These are phyloP conservation scores for Leptinotarsa tumamoca DNA, from an alignment of 2,888 invertebrate genomes.

Conservation along the genomic window DNA sequence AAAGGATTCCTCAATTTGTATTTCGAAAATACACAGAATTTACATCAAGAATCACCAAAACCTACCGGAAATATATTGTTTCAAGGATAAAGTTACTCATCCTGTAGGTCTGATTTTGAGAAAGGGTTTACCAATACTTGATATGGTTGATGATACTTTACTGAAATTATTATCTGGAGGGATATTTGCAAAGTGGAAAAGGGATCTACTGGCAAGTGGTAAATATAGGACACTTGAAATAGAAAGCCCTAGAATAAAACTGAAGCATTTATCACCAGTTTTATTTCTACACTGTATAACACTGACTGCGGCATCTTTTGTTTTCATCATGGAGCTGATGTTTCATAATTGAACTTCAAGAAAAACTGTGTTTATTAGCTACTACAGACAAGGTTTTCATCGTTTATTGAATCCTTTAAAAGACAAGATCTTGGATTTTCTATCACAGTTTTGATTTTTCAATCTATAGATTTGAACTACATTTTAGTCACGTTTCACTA, in stretches of 20 bases:
- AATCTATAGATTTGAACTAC: too few relatives aligned
- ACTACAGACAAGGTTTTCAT: too few relatives aligned
- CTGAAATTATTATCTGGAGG: conserved; percentile 30
- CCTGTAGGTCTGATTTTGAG: conserved; percentile 36
- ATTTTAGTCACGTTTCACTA: too few relatives aligned
- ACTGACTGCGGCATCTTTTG: not conserved
- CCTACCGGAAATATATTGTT: conserved; percentile 25
- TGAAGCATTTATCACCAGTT: not conserved
- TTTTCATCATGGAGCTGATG: not conserved
- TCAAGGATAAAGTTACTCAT: conserved; percentile 27
- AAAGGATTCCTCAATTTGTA: conserved; percentile 33
- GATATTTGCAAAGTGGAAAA: conserved; percentile 36
- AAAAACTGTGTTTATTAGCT: too few relatives aligned
- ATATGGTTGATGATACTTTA: conserved; percentile 27
- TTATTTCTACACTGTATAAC: not conserved
- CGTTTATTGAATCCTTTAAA: too few relatives aligned
- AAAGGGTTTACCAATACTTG: conserved; percentile 35
- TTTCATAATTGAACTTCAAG: not conserved
- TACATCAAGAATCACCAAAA: conserved; percentile 23
- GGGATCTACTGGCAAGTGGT: conserved; percentile 18
- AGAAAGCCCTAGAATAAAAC: not conserved
- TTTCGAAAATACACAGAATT: conserved; percentile 22
- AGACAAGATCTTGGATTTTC: too few relatives aligned
- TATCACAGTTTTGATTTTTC: too few relatives aligned
- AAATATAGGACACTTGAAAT: not conserved